Percentiles rank a stretch among this genome's conserved stretches.
phyloP scores from a whole-genome alignment of 2,797 vertebrate genomes.

The Scolopax rusticola region DNA sequence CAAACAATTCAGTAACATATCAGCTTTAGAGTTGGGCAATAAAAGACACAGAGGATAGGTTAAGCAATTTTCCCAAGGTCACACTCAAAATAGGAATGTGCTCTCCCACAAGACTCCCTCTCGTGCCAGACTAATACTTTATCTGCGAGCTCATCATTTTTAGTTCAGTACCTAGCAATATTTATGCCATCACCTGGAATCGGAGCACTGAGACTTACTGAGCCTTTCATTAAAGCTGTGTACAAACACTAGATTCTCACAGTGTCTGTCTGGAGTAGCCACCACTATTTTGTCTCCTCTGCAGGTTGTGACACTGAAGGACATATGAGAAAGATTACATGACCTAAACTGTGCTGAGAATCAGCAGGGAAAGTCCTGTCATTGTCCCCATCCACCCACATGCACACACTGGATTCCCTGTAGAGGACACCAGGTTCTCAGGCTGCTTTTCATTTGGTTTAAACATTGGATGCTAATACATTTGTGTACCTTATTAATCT shows the following conservation, averaged over 20 bases:
- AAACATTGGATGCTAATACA: neutral
- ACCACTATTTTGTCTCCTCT: neutral
- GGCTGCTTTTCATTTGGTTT: conserved; percentile 8
- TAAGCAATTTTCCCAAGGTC: neutral
- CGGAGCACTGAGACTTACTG: neutral
- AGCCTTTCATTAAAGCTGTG: neutral
- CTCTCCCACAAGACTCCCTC: neutral
- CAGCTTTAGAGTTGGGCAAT: neutral
- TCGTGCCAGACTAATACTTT: neutral
- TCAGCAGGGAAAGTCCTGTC: neutral
- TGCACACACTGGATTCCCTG: neutral
- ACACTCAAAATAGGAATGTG: neutral
- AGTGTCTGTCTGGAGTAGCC: neutral
- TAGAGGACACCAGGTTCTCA: neutral
- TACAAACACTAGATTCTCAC: neutral
- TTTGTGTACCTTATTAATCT: neutral
- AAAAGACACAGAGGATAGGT: neutral
- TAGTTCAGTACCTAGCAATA: neutral
- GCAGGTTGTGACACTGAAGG: neutral
- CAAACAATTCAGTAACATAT: neutral
- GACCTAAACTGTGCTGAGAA: neutral
- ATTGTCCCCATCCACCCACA: accelerated
- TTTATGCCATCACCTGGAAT: neutral
- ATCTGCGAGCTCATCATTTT: neutral
- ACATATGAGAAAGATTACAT: neutral